Evolutionary conservation across 2,888 invertebrate species (phyloP).

Genomic region (Ptilodon capucinus): DNA sequence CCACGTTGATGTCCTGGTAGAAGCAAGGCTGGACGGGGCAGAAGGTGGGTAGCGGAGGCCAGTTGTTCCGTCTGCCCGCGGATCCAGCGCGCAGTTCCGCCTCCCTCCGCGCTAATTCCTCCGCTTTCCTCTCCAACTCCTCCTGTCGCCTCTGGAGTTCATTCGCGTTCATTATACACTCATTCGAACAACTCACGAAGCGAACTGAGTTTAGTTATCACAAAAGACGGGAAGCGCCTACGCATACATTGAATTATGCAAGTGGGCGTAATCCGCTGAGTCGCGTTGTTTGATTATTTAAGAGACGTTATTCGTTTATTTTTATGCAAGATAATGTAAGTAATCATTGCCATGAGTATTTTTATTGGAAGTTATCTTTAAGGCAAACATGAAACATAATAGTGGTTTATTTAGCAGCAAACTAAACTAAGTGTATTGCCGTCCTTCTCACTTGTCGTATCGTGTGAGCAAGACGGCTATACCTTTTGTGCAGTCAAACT

Average conservation of each 20-base stretch:
- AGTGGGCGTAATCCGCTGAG: not conserved
- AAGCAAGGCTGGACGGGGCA: constrained; percentile 98
- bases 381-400: no score
- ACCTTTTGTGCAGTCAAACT: no score
- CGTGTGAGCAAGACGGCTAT: no score
- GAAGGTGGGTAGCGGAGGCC: constrained; percentile 97
- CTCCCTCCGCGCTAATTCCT: constrained; percentile 93
- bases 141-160: constrained; percentile 90
- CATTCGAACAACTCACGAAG: not conserved
- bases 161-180: constrained; percentile 21
- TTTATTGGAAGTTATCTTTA: no score
- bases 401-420: no score
- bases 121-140: constrained; percentile 95
- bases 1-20: constrained; percentile 99
- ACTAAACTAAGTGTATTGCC: no score
- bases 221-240: not conserved
- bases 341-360: not conserved
- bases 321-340: not conserved
- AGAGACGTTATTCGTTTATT: not conserved
- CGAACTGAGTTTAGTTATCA: not conserved
- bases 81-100: constrained; percentile 89
- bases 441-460: no score
- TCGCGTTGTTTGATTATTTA: not conserved
- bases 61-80: constrained; percentile 94
- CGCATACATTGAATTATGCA: not conserved